phyloP scores from a whole-genome alignment of 2,888 invertebrate genomes.

The Zaprionus bogoriensis region DNA sequence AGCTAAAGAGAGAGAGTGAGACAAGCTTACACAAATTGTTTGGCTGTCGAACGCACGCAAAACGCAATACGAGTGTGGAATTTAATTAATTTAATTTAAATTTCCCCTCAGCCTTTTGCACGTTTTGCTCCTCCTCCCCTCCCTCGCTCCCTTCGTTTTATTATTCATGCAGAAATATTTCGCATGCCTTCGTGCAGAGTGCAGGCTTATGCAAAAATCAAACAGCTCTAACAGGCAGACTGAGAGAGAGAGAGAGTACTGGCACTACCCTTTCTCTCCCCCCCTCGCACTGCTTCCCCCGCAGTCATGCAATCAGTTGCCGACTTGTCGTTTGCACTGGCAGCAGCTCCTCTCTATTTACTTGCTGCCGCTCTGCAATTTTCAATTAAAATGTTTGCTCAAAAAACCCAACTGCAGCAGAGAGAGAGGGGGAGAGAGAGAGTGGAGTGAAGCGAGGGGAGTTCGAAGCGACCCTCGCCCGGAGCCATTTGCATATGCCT shows the following conservation, averaged over 20 bases:
- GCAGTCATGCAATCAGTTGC: conserved; percentile 48
- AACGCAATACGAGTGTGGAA: conserved; percentile 36
- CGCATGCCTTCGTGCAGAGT: conserved; percentile 27
- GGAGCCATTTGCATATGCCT: conserved; percentile 6
- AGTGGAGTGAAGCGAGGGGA: too few species aligned
- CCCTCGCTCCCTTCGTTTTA: too few species aligned
- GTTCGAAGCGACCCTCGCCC: not conserved
- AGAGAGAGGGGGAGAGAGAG: too few species aligned
- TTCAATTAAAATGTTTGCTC: conserved; percentile 74
- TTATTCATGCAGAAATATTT: conserved; percentile 55
- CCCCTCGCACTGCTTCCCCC: conserved; percentile 2
- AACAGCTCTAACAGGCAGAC: conserved; percentile 42
- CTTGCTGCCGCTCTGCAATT: conserved; percentile 58
- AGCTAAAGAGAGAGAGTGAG: not conserved
- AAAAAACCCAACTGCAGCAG: conserved; percentile 19
- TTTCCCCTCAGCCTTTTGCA: not conserved
- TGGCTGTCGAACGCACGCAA: conserved; percentile 39
- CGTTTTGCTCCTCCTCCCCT: conserved; percentile 24
- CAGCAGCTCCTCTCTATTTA: conserved; percentile 47
- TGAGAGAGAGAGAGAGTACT: not conserved
- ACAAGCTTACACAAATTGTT: conserved; percentile 39
- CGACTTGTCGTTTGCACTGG: conserved; percentile 56
- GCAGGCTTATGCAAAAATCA: conserved; percentile 63
- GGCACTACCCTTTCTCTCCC: too few species aligned
- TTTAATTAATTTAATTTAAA: conserved; percentile 71